Evolutionary conservation across 2,113 vertebrate species (phyloP).

Genomic region (Cardinalis cardinalis): DNA sequence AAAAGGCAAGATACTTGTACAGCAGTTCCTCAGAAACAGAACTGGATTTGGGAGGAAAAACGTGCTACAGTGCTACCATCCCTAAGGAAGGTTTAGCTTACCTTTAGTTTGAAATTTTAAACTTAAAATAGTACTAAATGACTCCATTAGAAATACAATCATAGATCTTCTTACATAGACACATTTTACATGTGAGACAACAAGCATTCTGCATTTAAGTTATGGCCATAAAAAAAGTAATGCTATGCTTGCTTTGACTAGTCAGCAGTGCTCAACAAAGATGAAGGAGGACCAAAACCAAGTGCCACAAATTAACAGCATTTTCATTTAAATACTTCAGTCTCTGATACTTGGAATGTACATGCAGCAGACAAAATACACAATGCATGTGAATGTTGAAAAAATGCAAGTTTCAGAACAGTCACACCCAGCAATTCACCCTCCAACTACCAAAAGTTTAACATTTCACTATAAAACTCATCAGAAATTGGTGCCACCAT

Average conservation of each 20-base stretch:
- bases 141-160: not conserved
- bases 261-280: not conserved
- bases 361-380: not conserved
- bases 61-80: not conserved
- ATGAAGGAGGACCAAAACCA: not conserved
- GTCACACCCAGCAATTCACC: not conserved
- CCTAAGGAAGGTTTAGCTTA: not conserved
- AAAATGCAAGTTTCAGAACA: not conserved
- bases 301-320: not conserved
- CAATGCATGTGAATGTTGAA: not conserved
- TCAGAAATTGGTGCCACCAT: not conserved
- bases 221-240: not conserved
- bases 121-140: not conserved
- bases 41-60: not conserved
- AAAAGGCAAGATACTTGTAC: not conserved
- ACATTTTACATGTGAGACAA: not conserved
- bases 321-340: rapidly evolving
- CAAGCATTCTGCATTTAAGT: not conserved
- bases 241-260: not conserved
- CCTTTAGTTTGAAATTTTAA: not conserved
- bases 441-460: not conserved
- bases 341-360: not conserved
- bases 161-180: not conserved
- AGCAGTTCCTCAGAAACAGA: not conserved
- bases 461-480: not conserved